phyloP scores from a whole-genome alignment of 2,888 invertebrate species.

The Strigamia maritima region DNA sequence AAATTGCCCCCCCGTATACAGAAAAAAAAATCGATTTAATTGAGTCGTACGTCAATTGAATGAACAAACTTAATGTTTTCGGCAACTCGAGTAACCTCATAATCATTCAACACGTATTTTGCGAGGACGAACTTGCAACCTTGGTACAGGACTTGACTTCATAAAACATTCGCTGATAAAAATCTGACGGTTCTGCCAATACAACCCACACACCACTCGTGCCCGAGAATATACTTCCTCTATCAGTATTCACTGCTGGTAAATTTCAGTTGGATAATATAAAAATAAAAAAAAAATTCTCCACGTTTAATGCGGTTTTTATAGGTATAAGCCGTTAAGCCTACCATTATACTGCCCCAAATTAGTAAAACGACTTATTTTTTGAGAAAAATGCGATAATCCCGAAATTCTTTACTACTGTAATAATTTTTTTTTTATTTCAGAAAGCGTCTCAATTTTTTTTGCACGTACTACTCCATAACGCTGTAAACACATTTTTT shows the following conservation, averaged over 20 bases:
- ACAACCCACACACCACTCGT: constrained; percentile 18
- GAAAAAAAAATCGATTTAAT: constrained; percentile 6
- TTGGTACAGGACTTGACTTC: constrained; percentile 21
- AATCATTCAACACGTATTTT: constrained; percentile 28
- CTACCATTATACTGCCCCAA: not conserved
- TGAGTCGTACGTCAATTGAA: constrained; percentile 31
- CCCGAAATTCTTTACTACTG: not conserved
- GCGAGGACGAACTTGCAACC: constrained; percentile 26
- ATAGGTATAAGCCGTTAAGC: not conserved
- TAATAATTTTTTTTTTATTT: not conserved
- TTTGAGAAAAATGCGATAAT: not conserved
- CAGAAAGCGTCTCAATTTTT: not conserved
- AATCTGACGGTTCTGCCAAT: constrained; percentile 30
- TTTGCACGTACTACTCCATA: not conserved
- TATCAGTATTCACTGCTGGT: not conserved
- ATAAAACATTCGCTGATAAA: constrained; percentile 26
- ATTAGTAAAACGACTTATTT: not conserved
- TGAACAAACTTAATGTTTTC: constrained; percentile 21
- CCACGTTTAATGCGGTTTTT: constrained; percentile 4
- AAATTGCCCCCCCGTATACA: not conserved
- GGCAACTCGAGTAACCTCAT: not conserved
- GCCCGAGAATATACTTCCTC: not conserved
- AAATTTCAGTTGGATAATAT: no score
- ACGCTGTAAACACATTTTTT: not conserved
- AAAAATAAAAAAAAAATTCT: not conserved